Evolutionary conservation across 2,888 invertebrate species (phyloP).

Genomic region (Argyresthia albistria): DNA sequence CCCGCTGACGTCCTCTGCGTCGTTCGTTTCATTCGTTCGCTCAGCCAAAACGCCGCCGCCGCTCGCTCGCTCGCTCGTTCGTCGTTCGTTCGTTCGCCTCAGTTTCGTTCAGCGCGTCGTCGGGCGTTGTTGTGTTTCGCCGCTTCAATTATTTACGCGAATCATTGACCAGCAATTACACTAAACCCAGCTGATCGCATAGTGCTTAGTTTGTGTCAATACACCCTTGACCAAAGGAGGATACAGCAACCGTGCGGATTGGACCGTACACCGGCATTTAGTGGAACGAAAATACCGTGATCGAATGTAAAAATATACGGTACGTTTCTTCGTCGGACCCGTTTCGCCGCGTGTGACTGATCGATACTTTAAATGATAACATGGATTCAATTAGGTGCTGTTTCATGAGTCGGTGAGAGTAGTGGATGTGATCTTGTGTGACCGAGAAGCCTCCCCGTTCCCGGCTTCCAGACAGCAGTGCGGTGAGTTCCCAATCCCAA

Average conservation of each 20-base stretch:
- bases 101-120: conserved; percentile 49
- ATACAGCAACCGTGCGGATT: background rate
- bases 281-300: conserved; percentile 50
- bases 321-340: conserved; percentile 41
- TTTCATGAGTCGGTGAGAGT: conserved; percentile 44
- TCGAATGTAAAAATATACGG: conserved; percentile 65
- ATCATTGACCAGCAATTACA: conserved; percentile 34
- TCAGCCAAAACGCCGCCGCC: conserved; percentile 9
- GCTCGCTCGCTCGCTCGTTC: background rate
- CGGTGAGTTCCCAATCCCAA: conserved; percentile 48
- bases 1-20: background rate
- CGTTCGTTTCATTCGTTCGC: conserved; percentile 16
- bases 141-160: conserved; percentile 25
- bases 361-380: conserved; percentile 71
- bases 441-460: conserved; percentile 13
- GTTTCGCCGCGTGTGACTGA: conserved; percentile 62
- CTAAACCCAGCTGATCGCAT: conserved; percentile 63
- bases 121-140: conserved; percentile 17
- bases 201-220: background rate
- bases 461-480: conserved; percentile 38
- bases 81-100: conserved; percentile 16
- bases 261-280: conserved; percentile 20
- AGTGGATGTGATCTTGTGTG: conserved; percentile 16
- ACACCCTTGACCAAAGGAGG: background rate
- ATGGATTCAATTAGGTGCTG: conserved; percentile 65